Evolutionary conservation across 1,140 invertebrate species (phyloP).

Genomic region (Philaenus spumarius): DNA sequence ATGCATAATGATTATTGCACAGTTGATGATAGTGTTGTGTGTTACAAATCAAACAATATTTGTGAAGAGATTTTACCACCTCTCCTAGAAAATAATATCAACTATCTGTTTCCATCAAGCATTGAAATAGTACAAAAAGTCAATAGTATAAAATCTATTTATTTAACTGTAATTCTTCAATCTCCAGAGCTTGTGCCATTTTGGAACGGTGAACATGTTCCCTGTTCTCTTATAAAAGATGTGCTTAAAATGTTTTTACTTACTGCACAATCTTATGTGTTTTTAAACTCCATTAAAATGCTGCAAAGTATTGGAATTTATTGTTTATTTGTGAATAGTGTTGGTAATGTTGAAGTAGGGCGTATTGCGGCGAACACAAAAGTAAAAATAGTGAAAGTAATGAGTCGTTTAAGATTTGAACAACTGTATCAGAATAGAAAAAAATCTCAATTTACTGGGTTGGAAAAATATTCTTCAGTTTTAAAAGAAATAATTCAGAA

Average conservation of each 20-base stretch:
- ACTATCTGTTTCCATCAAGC: background rate
- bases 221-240: slow-evolving; percentile 12
- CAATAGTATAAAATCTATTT: slow-evolving; percentile 9
- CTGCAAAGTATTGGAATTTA: slow-evolving; percentile 4
- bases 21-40: slow-evolving; percentile 4
- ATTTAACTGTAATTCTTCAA: slow-evolving; percentile 15
- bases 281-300: slow-evolving; percentile 4
- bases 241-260: slow-evolving; percentile 24
- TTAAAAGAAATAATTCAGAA: too few relatives aligned
- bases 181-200: background rate
- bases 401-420: slow-evolving; percentile 17
- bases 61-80: background rate
- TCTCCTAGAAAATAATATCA: background rate
- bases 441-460: background rate
- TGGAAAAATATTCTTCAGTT: background rate
- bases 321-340: slow-evolving; percentile 13
- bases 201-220: slow-evolving; percentile 9
- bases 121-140: slow-evolving; percentile 1
- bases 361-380: slow-evolving; percentile 5
- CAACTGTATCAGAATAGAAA: background rate
- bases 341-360: slow-evolving; percentile 15
- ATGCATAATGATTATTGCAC: slow-evolving; percentile 2
- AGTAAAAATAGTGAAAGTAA: slow-evolving; percentile 11
- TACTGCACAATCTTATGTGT: background rate
- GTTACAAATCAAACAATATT: background rate